phyloP scores from a whole-genome alignment of 2,797 vertebrate species.

The Tokudaia muenninki region DNA sequence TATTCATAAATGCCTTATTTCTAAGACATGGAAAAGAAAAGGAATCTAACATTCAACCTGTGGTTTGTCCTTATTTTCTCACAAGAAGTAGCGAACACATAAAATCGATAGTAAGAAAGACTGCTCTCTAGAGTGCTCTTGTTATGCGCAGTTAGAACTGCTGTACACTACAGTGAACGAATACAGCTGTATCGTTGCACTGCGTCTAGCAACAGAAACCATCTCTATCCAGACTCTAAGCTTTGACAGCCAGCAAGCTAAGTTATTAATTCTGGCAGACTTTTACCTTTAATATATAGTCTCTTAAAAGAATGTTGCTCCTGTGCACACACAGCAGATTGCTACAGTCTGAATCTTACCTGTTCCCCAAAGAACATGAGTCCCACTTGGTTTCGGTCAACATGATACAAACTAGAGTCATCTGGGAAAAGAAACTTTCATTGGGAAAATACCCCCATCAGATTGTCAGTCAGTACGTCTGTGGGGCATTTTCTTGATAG shows the following conservation, averaged over 20 bases:
- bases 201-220: neutral
- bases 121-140: neutral
- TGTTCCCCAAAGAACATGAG: no score
- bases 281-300: neutral
- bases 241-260: neutral
- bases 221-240: neutral
- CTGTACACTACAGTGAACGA: neutral
- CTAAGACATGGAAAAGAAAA: conserved; percentile 25
- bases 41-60: conserved; percentile 8
- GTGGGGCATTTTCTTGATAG: neutral
- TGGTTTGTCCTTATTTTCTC: conserved; percentile 34
- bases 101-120: neutral
- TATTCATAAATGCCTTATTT: conserved; percentile 49
- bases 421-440: neutral
- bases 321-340: neutral
- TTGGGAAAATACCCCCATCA: neutral
- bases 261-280: neutral
- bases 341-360: neutral
- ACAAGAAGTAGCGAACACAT: conserved; percentile 13
- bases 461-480: neutral
- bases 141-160: neutral
- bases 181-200: neutral
- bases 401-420: neutral
- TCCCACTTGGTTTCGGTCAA: neutral
- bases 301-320: neutral